Conservation (phyloP, 2,113 vertebrate species). For the Bufo gargarizans region DNA sequence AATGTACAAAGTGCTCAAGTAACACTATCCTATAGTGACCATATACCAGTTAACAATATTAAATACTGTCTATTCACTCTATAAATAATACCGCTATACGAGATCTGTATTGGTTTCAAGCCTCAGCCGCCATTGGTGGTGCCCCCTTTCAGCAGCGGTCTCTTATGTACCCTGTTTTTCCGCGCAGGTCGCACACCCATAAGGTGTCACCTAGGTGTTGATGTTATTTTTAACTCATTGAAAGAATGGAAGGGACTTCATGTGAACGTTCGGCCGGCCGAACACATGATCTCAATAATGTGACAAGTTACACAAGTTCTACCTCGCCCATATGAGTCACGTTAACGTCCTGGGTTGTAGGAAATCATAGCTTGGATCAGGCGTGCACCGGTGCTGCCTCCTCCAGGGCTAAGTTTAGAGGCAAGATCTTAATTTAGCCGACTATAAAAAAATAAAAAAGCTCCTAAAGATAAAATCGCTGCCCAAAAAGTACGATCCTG, state of each 20-base stretch:
- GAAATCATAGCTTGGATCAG: background rate
- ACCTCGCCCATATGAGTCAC: conserved; percentile 50
- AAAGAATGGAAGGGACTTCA: background rate
- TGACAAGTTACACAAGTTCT: conserved; percentile 18
- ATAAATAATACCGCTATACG: background rate
- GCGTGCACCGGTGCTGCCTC: background rate
- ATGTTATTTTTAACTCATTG: conserved; percentile 11
- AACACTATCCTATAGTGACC: no score
- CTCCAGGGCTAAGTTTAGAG: conserved; percentile 29
- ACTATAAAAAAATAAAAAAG: background rate
- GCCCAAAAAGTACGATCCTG: background rate
- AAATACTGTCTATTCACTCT: no score
- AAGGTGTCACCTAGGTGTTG: background rate
- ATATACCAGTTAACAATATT: no score
- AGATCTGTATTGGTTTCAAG: background rate
- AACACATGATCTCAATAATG: background rate
- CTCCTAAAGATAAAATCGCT: background rate
- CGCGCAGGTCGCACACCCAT: background rate
- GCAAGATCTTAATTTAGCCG: background rate
- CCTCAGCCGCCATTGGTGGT: background rate
- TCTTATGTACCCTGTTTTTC: background rate
- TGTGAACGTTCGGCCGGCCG: background rate
- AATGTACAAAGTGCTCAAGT: no score
- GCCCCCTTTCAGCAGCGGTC: background rate
- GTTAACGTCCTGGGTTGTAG: background rate